phyloP scores from a whole-genome alignment of 2,797 vertebrate species.

The Ptychadena robeensis region DNA sequence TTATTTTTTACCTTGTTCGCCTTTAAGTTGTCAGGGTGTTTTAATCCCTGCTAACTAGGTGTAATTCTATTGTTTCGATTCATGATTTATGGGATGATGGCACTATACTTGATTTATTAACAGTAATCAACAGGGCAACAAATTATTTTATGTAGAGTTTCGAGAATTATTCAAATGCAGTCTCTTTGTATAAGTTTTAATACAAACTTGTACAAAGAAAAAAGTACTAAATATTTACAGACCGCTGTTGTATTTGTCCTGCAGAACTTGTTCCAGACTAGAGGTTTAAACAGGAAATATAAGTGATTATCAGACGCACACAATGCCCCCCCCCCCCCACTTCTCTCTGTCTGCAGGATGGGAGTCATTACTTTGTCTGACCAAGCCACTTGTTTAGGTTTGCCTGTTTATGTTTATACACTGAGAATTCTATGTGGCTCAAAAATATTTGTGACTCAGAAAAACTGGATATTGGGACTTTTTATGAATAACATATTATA shows the following conservation, averaged over 20 bases:
- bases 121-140: too few species aligned
- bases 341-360: conserved; percentile 3
- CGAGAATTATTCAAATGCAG: too few species aligned
- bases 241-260: background rate
- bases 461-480: conserved; percentile 40
- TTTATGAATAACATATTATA: conserved; percentile 60
- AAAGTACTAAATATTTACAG: background rate
- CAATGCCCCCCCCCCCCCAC: background rate
- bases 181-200: too few species aligned
- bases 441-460: background rate
- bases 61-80: too few species aligned
- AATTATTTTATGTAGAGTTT: too few species aligned
- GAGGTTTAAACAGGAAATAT: conserved; percentile 17
- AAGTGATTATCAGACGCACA: background rate
- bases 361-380: conserved; percentile 11
- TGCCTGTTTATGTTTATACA: background rate
- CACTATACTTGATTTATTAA: too few species aligned
- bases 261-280: background rate
- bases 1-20: too few species aligned
- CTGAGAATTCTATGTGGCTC: background rate
- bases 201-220: too few species aligned
- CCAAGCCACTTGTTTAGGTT: conserved; percentile 9
- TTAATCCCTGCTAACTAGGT: too few species aligned
- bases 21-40: too few species aligned
- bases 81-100: too few species aligned